Conservation (phyloP, 53 echinoderm and acorn worm genomes). For the Arbacia lixula region DNA sequence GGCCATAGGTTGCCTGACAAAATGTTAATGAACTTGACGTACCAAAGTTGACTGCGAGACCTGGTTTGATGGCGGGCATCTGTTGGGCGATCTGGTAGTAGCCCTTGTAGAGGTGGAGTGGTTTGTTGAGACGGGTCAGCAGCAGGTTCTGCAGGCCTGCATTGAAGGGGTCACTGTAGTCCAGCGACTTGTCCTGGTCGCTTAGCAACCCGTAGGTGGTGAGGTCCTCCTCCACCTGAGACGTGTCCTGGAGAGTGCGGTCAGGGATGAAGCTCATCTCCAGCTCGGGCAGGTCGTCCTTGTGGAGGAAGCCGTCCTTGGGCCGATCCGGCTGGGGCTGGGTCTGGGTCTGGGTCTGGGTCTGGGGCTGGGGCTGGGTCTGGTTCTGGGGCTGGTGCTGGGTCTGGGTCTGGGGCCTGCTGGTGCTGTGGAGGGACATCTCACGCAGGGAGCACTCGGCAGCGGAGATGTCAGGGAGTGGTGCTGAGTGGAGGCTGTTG, state of each 20-base stretch:
- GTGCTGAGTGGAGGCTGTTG: not conserved
- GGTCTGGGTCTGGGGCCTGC: no score
- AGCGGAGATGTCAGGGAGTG: not conserved
- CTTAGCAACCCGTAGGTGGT: slow-evolving; percentile 4
- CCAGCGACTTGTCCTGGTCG: slow-evolving; percentile 27
- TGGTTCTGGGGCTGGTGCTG: no score
- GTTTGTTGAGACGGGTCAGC: slow-evolving; percentile 49
- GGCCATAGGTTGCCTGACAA: no score
- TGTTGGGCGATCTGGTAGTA: slow-evolving; percentile 47
- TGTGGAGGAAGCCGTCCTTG: slow-evolving; percentile 26
- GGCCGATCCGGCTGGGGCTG: not conserved
- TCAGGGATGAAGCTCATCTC: slow-evolving; percentile 49
- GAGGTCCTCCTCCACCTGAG: slow-evolving; percentile 35
- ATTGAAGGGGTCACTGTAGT: slow-evolving; percentile 73
- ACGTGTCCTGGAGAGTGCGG: slow-evolving; percentile 21
- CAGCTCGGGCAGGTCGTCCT: slow-evolving; percentile 39
- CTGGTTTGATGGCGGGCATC: slow-evolving; percentile 68
- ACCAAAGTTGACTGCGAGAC: slow-evolving; percentile 73
- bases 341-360: not conserved
- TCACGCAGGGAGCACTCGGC: not conserved
- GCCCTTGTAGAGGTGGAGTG: slow-evolving; percentile 69
- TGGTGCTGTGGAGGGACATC: not conserved
- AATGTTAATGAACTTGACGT: slow-evolving; percentile 20
- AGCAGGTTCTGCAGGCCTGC: slow-evolving; percentile 61
- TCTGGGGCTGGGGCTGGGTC: not conserved